Percentiles rank a stretch among this genome's conserved stretches.
Evolutionary conservation across 2,113 vertebrate species (phyloP).

Genomic region (Accipiter virgatus): DNA sequence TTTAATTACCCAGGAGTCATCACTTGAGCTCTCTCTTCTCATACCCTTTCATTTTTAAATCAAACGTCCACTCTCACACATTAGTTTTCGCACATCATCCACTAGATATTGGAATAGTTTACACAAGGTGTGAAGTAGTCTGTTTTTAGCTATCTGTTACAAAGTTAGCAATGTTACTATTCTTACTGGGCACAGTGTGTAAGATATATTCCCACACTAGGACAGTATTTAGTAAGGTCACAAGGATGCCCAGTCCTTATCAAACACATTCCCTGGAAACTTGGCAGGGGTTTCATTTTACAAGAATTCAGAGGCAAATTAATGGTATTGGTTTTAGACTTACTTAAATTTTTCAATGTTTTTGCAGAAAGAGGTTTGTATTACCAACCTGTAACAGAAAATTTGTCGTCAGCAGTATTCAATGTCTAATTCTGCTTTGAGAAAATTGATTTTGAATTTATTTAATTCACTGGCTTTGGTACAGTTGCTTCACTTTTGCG

Average conservation of each 20-base stretch:
- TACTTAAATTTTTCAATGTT: neutral
- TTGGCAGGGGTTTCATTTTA: conserved; percentile 65
- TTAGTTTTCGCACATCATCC: neutral
- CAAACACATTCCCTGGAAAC: conserved; percentile 82
- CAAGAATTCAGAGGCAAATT: conserved; percentile 12
- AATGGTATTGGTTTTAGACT: neutral
- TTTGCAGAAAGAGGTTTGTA: neutral
- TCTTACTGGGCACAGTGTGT: conserved; percentile 46
- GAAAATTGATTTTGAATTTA: neutral
- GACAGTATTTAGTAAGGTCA: conserved; percentile 67
- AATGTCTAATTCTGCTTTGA: neutral
- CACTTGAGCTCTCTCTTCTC: neutral
- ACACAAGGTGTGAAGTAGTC: conserved; percentile 44
- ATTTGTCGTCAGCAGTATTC: neutral
- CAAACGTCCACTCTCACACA: neutral
- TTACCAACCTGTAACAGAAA: neutral
- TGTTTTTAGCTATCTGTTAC: conserved; percentile 63
- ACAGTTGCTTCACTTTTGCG: neutral
- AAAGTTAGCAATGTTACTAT: conserved; percentile 64
- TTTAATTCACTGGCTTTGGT: neutral
- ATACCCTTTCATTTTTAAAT: neutral
- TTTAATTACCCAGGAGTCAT: neutral
- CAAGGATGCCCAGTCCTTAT: conserved; percentile 74
- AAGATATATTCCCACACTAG: conserved; percentile 70
- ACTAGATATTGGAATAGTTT: neutral